Evolutionary conservation across 2,797 vertebrate species (phyloP).

Genomic region (Argyrosomus regius): DNA sequence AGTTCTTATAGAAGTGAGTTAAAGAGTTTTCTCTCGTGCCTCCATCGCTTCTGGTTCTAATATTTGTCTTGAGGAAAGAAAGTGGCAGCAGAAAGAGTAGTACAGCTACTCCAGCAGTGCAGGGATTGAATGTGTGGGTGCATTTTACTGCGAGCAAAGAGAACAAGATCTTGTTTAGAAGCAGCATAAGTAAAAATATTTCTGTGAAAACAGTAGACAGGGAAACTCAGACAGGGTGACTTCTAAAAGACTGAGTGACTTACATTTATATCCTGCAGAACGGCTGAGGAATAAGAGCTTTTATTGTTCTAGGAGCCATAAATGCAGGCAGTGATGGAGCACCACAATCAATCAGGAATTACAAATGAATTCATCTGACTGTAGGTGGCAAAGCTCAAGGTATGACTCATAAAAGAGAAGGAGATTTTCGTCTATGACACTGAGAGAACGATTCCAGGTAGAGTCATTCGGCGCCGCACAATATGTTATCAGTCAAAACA

Average conservation of each 20-base stretch:
- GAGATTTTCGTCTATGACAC: slow-evolving; percentile 22
- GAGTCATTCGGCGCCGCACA: slow-evolving; percentile 33
- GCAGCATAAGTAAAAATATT: slow-evolving; percentile 23
- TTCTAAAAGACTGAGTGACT: slow-evolving; percentile 22
- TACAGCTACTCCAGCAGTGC: not conserved
- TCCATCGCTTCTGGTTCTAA: not conserved
- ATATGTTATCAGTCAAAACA: slow-evolving; percentile 62
- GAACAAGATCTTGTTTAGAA: slow-evolving; percentile 12
- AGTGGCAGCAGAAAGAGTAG: not conserved
- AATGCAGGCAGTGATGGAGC: slow-evolving; percentile 7
- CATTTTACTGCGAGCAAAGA: not conserved
- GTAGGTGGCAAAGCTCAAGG: slow-evolving; percentile 21
- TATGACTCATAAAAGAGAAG: slow-evolving; percentile 37
- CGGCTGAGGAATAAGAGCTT: slow-evolving; percentile 8
- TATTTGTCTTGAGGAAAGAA: not conserved
- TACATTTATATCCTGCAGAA: slow-evolving; percentile 17
- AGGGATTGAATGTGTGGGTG: slow-evolving; percentile 13
- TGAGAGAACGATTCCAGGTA: slow-evolving; percentile 47
- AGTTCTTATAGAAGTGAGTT: not conserved
- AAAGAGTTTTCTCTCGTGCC: not conserved
- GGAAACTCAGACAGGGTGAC: slow-evolving; percentile 16
- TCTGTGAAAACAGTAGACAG: slow-evolving; percentile 9
- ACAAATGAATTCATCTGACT: slow-evolving; percentile 36
- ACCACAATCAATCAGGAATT: slow-evolving; percentile 28
- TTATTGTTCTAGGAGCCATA: slow-evolving; percentile 20